Percentiles rank a stretch among this genome's conserved stretches.
Conservation (phyloP, 2,888 invertebrate species). For the Eupithecia dodoneata region DNA sequence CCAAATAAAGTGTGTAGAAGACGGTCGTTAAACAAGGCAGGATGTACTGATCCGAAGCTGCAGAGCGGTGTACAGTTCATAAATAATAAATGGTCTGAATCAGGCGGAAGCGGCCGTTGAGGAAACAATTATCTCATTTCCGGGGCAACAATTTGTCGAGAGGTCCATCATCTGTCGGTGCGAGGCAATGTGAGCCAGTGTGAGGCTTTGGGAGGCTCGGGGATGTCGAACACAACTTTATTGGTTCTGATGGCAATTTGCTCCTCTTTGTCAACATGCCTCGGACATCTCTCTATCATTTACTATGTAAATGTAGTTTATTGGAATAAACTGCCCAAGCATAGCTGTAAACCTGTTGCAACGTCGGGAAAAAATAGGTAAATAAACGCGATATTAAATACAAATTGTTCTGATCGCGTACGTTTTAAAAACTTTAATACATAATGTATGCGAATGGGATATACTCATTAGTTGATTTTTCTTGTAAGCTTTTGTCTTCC, state of each 20-base stretch:
- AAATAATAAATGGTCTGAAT: slow-evolving; percentile 23
- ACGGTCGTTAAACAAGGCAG: not conserved
- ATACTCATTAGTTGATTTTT: not conserved
- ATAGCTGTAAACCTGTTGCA: not conserved
- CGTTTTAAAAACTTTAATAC: not conserved
- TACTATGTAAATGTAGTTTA: not conserved
- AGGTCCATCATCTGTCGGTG: not conserved
- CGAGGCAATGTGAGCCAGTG: not conserved
- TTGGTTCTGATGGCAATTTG: slow-evolving; percentile 9
- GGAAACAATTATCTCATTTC: slow-evolving; percentile 33
- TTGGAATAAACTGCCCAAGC: not conserved
- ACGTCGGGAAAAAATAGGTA: not conserved
- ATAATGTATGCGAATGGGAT: not conserved
- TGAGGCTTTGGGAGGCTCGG: not conserved
- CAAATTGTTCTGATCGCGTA: not conserved
- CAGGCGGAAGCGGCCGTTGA: slow-evolving; percentile 21
- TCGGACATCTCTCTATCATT: not conserved
- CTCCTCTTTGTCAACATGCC: not conserved
- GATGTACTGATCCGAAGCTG: not conserved
- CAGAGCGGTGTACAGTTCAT: slow-evolving; percentile 12
- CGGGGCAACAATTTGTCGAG: slow-evolving; percentile 7
- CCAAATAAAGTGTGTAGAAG: not conserved
- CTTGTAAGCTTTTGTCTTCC: not conserved
- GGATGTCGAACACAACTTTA: not conserved
- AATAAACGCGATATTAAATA: not conserved